Percentiles rank a stretch among this genome's conserved stretches.
These are phyloP conservation scores for Gymnodraco acuticeps DNA, from an alignment of 2,797 vertebrate genomes.

Conservation along the genomic window DNA sequence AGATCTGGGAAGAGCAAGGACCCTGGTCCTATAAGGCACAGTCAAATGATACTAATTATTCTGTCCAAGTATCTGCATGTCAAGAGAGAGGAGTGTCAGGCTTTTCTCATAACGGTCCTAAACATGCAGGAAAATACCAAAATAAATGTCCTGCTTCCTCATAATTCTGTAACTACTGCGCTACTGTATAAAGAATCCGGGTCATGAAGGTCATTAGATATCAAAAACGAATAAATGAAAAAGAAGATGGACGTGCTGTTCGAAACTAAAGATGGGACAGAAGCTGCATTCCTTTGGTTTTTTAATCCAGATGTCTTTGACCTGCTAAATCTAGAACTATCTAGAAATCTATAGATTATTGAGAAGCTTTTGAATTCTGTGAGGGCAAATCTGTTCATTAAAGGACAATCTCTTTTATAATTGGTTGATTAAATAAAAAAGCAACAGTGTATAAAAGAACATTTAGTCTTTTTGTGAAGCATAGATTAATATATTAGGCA, in stretches of 20 bases:
- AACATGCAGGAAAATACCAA: not conserved
- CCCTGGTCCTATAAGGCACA: not conserved
- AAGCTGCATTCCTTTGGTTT: too few relatives aligned
- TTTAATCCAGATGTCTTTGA: too few relatives aligned
- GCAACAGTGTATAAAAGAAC: slow-evolving; percentile 19
- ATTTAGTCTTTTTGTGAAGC: slow-evolving; percentile 27
- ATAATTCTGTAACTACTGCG: not conserved
- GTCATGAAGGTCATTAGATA: not conserved
- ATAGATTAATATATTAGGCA: slow-evolving; percentile 26
- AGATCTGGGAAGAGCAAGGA: slow-evolving; percentile 8
- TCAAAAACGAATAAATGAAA: slow-evolving; percentile 3
- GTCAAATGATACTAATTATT: not conserved
- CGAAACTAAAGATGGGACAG: not conserved
- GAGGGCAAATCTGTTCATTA: slow-evolving; percentile 11
- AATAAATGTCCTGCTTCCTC: not conserved
- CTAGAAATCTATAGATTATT: too few relatives aligned
- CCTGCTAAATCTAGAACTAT: too few relatives aligned
- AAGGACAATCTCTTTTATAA: slow-evolving; percentile 23
- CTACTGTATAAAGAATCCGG: not conserved
- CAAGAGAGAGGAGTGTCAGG: not conserved
- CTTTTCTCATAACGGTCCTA: not conserved
- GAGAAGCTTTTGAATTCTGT: slow-evolving; percentile 7
- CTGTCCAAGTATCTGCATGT: not conserved
- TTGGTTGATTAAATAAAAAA: slow-evolving; percentile 28
- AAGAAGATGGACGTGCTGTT: not conserved